These are phyloP conservation scores for Calameuta pallipes DNA, from an alignment of 2,888 invertebrate genomes.

Conservation along the genomic window DNA sequence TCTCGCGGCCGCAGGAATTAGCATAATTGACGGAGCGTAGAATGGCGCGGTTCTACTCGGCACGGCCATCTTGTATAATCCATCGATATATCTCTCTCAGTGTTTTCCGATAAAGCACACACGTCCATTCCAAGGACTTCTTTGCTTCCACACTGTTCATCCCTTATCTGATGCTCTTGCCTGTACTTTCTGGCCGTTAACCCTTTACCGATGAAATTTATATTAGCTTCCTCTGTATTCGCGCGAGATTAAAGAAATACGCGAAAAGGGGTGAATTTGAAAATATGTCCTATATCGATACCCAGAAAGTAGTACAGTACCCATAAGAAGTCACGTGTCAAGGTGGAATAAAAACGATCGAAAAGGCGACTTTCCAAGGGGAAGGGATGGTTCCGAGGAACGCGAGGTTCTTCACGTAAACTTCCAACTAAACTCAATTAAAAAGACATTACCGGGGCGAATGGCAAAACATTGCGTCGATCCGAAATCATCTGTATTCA, in stretches of 20 bases:
- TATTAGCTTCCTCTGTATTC: background rate
- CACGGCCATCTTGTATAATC: constrained; percentile 62
- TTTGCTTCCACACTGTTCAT: background rate
- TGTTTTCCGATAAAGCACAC: constrained; percentile 57
- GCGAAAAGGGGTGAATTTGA: background rate
- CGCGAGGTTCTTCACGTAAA: background rate
- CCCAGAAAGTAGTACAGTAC: background rate
- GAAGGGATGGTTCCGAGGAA: background rate
- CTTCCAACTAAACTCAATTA: constrained; percentile 29
- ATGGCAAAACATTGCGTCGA: constrained; percentile 26
- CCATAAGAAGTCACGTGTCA: background rate
- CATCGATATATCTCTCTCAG: constrained; percentile 62
- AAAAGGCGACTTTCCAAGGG: background rate
- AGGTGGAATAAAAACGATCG: background rate
- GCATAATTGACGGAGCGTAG: constrained; percentile 65
- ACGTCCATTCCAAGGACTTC: constrained; percentile 23
- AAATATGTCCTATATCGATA: background rate
- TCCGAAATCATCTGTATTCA: constrained; percentile 39
- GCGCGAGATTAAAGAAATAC: background rate
- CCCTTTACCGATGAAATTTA: background rate
- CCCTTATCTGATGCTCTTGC: background rate
- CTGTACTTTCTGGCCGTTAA: too few species aligned
- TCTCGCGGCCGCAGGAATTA: constrained; percentile 64
- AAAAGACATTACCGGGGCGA: constrained; percentile 38
- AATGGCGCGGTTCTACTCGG: constrained; percentile 61